Evolutionary conservation across 2,888 invertebrate species (phyloP), one percentile per base, ranked within the genome.

Genomic region (Epistrophe eligans): DNA sequence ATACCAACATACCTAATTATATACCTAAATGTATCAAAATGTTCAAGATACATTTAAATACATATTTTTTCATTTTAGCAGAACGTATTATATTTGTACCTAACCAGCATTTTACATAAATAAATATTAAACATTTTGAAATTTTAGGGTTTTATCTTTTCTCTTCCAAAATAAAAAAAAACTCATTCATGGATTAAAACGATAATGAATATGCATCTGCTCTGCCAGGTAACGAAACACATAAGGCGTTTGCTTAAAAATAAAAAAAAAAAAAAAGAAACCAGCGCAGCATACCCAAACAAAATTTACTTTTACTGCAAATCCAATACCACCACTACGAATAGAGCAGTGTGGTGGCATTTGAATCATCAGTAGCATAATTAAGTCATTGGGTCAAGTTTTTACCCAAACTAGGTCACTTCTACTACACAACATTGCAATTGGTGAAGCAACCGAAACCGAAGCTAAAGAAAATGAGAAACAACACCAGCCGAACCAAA

Each of bases 331-430:
- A 81, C 70, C 62, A 88, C 77, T 52, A 77, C 58, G 76, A 88
- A 82, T 83, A 90, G 85, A 83, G 91, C 88, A 90, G 74, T 77
- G 80, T 73, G 79, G 80, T 73, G 79, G 88, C 81, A 84, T 89
- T 80, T 48, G 79, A 88, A 79, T 72, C 77, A 87, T 85, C 71
- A 64, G 88, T 88, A 89, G 90, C 89, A 90, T 91, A 91, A 90
- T 91, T 90, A 89, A 91, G 91, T 91, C 91, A 91, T 91, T 91
- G 91, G 91, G 91, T 91, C 91, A 91, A 91, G 91, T 91, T 91
- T 91, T 91, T 89, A 88, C 88, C 89, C 89, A 90, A 91, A 91
- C 91, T 91, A 89, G 91, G 91, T 91, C 91, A 91, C 88, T 88
- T 90, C 89, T 83, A 79, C 87, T 76, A 83, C 76, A 83, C 66